Evolutionary conservation across 2,888 invertebrate genomes (phyloP), one percentile per base, ranked within the genome.

Genomic region (Saturnia japonica): DNA sequence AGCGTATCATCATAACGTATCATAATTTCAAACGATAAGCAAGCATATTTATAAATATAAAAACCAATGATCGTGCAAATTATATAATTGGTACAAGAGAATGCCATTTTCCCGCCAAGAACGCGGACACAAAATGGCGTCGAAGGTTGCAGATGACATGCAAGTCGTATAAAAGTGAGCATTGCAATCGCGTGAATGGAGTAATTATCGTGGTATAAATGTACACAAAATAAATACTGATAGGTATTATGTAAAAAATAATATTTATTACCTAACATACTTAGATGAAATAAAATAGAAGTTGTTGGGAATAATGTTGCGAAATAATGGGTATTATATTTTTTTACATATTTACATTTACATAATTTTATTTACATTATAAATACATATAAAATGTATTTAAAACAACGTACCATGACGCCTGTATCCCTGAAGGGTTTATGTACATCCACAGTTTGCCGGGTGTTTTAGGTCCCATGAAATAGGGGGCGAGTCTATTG

Each of bases 131-230:
- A 72, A 75, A 73, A 78, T 77, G 74, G 77, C 77, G 76, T 68
- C 73, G 77, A 82, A 80, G 80, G 80, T 74, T 82, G 80, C 73
- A 75, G 75, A 77, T 80, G 82, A 80, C 76, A 83, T 78, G 82
- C 80, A 80, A 74, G 77, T 73, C 76, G 75, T 77, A 72, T 77
- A 73, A 60, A 54, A 80, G 76, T 74, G 73, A 75, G 79, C 74
- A 77, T 74, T 68, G 25, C 25, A 42, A 70, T 71, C 54, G 71
- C 71, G 71, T 71, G 71, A 40, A 25, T 73, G 72, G 70, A 22
- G 22, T 62, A 68, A 69, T 66, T 69, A 45, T 69, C 72, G 70
- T 67, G 73, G 70, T 72, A 74, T 72, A 72, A 70, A 66, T 71
- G 66, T 34, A 69, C 71, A 68, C 60, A 72, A 74, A 74, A 75